A percentile compares a stretch with the other conserved stretches of the same genome.
phyloP scores from a whole-genome alignment of 2,797 vertebrate species.

The Coracias cyanogaster region DNA sequence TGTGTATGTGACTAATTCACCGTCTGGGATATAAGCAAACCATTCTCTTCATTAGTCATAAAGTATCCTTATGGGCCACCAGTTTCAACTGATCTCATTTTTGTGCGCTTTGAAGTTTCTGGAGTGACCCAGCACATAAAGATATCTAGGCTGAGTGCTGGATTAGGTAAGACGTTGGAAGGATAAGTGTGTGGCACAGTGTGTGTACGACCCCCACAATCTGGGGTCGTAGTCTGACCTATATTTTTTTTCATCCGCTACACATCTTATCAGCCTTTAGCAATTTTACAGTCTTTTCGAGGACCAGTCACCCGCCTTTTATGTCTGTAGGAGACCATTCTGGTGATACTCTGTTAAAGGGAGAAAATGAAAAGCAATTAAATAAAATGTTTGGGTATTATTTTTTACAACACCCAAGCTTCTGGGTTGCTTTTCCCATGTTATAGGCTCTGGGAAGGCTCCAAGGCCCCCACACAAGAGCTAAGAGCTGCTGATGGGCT shows the following conservation, averaged over 20 bases:
- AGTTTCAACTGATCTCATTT: not conserved
- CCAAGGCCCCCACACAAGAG: fast-evolving
- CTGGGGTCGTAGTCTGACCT: not conserved
- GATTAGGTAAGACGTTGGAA: not conserved
- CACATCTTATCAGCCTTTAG: not conserved
- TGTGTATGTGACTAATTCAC: not conserved
- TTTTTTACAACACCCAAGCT: not conserved
- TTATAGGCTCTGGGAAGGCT: not conserved
- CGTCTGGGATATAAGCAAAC: not conserved
- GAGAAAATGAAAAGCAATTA: not conserved
- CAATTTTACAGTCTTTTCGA: not conserved
- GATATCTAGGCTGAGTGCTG: not conserved
- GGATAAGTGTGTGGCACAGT: not conserved
- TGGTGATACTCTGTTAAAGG: not conserved
- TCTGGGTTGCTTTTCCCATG: not conserved
- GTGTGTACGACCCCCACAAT: not conserved
- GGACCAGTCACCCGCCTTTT: not conserved
- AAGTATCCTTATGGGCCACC: not conserved
- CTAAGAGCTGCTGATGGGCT: not conserved
- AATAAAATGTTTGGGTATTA: not conserved
- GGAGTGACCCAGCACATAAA: fast-evolving
- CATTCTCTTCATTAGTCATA: not conserved
- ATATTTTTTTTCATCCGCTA: not conserved
- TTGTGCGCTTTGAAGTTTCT: not conserved
- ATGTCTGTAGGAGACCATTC: not conserved